These are phyloP conservation scores for Garrulus glandarius DNA, from an alignment of 2,797 vertebrate species.

Conservation along the genomic window DNA sequence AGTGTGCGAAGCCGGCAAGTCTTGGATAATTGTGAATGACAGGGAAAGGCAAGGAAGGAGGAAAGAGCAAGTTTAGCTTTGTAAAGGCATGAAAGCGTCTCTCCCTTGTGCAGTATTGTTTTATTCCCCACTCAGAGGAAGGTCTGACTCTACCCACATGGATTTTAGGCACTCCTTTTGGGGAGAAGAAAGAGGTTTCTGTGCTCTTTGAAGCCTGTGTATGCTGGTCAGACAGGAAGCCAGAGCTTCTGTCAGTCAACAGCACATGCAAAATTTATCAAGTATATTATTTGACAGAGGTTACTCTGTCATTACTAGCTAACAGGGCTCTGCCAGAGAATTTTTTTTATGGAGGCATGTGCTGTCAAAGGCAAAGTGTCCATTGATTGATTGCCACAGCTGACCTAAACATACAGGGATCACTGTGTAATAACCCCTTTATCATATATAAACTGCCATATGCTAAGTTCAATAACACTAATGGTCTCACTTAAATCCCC, in stretches of 20 bases:
- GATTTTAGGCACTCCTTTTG: not conserved
- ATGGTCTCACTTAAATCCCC: slow-evolving; percentile 56
- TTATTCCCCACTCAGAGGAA: slow-evolving; percentile 18
- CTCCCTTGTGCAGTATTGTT: not conserved
- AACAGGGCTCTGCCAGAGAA: slow-evolving; percentile 64
- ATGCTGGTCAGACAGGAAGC: slow-evolving; percentile 61
- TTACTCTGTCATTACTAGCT: slow-evolving; percentile 74
- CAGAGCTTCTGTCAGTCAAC: slow-evolving; percentile 72
- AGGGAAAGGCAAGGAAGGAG: not conserved
- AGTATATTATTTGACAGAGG: slow-evolving; percentile 75
- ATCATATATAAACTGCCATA: slow-evolving; percentile 75
- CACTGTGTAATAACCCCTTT: slow-evolving; percentile 73
- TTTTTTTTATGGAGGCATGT: slow-evolving; percentile 70
- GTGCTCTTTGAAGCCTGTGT: slow-evolving; percentile 61
- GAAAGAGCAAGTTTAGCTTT: not conserved
- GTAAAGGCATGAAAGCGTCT: not conserved
- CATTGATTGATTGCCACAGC: slow-evolving; percentile 76
- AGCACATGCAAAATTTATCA: slow-evolving; percentile 78
- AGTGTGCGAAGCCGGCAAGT: not conserved
- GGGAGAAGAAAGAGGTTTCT: slow-evolving; percentile 65
- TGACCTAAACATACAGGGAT: slow-evolving; percentile 74
- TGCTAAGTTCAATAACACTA: slow-evolving; percentile 63
- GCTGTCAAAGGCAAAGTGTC: slow-evolving; percentile 76
- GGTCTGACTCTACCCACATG: not conserved
- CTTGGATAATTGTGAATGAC: slow-evolving; percentile 29